Conservation (phyloP, 2,888 invertebrate genomes). For the Meghimatium bilineatum region DNA sequence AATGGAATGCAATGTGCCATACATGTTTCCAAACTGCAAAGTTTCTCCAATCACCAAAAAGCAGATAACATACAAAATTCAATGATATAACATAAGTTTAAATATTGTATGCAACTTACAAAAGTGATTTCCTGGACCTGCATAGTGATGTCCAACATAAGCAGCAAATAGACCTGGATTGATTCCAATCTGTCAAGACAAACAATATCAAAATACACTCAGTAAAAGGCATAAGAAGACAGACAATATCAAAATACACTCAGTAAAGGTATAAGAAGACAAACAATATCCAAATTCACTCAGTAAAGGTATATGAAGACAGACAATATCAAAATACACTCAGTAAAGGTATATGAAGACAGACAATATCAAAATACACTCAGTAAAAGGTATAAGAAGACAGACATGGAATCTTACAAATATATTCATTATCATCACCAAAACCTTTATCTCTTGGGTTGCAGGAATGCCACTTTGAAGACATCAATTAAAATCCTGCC, state of each 20-base stretch:
- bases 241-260: background rate
- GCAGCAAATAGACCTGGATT: constrained; percentile 98
- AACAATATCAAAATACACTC: background rate
- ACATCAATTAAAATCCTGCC: too few relatives aligned
- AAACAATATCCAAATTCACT: background rate
- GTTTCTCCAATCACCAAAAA: too few relatives aligned
- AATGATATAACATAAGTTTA: background rate
- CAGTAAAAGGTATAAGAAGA: background rate
- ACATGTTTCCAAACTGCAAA: too few relatives aligned
- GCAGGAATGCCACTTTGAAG: too few relatives aligned
- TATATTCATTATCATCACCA: too few relatives aligned
- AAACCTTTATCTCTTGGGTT: too few relatives aligned
- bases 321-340: background rate
- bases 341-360: background rate
- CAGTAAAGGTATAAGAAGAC: background rate
- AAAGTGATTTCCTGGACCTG: constrained; percentile 98
- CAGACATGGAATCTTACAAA: too few relatives aligned
- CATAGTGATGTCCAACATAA: constrained; percentile 98
- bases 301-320: background rate
- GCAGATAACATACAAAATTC: too few relatives aligned
- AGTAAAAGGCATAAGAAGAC: background rate
- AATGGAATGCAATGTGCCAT: too few relatives aligned
- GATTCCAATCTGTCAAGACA: constrained; percentile 89
- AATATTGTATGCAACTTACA: constrained; percentile 81
- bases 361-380: background rate